phyloP scores from a whole-genome alignment of 2,888 invertebrate species.

The Andrena camellia region DNA sequence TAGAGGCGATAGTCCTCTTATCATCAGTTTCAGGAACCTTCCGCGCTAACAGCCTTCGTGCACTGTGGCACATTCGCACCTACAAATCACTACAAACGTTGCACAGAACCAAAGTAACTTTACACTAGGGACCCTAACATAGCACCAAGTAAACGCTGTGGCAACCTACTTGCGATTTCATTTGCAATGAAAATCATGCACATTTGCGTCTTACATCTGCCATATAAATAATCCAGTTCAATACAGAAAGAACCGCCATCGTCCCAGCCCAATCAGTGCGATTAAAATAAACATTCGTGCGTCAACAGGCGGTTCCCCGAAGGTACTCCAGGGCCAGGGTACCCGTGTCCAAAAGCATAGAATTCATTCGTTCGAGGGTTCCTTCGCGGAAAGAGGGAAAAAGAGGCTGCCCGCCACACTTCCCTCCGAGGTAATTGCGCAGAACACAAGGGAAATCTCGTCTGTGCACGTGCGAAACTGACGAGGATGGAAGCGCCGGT shows the following conservation, averaged over 20 bases:
- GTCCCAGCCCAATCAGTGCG: not conserved
- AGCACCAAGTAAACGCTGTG: no score
- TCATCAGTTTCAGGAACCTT: no score
- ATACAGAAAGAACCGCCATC: not conserved
- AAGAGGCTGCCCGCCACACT: constrained; percentile 46
- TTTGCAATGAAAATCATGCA: no score
- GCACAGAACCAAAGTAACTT: no score
- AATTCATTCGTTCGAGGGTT: constrained; percentile 26
- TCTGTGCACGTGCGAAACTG: constrained; percentile 58
- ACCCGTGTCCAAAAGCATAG: not conserved
- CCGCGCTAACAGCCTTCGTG: no score
- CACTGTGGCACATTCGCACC: no score
- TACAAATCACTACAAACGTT: no score
- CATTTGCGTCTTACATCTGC: no score
- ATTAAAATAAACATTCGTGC: constrained; percentile 11
- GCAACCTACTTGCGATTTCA: no score
- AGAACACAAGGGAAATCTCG: constrained; percentile 67
- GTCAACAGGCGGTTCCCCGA: not conserved
- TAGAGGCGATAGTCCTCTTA: no score
- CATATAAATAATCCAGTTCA: no score
- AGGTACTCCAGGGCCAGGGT: not conserved
- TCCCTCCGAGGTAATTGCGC: constrained; percentile 65
- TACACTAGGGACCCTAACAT: no score
- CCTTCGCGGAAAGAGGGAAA: not conserved
- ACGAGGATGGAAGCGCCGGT: constrained; percentile 48